Percentiles rank a stretch among this genome's conserved stretches.
These are phyloP conservation scores for Nemoura dubitans DNA, from an alignment of 2,888 invertebrate species.

Conservation along the genomic window DNA sequence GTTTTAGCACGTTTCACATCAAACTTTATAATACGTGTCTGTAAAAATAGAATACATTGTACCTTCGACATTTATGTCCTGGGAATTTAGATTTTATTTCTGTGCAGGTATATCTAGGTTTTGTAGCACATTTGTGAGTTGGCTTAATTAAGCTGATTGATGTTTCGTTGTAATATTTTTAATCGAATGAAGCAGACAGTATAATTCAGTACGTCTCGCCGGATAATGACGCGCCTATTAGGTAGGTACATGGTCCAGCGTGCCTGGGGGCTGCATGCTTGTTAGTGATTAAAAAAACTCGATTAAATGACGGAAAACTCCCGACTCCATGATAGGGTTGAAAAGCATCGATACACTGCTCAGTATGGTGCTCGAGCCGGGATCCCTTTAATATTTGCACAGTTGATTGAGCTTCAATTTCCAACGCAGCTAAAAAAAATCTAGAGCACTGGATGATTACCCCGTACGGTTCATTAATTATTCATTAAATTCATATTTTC, in stretches of 20 bases:
- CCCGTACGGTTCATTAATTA: slow-evolving; percentile 17
- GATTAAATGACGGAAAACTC: background rate
- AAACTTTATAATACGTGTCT: background rate
- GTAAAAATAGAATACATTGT: background rate
- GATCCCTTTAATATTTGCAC: background rate
- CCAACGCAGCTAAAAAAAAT: background rate
- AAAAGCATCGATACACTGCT: background rate
- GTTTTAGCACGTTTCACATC: background rate
- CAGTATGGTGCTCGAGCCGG: background rate
- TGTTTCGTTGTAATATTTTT: background rate
- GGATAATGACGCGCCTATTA: background rate
- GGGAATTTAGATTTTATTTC: background rate
- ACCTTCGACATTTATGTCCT: background rate
- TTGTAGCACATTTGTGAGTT: background rate
- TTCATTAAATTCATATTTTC: slow-evolving; percentile 31
- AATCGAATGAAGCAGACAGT: background rate
- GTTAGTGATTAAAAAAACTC: background rate
- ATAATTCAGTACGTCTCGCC: background rate
- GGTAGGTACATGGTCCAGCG: background rate
- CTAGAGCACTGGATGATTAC: background rate
- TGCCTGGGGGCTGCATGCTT: background rate
- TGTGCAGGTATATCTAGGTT: background rate
- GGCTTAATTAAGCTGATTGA: background rate
- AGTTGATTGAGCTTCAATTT: slow-evolving; percentile 23
- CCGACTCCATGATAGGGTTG: background rate